Base-by-base conservation (phyloP, 1,140 invertebrate species). In the Drosophila lowei region DNA sequence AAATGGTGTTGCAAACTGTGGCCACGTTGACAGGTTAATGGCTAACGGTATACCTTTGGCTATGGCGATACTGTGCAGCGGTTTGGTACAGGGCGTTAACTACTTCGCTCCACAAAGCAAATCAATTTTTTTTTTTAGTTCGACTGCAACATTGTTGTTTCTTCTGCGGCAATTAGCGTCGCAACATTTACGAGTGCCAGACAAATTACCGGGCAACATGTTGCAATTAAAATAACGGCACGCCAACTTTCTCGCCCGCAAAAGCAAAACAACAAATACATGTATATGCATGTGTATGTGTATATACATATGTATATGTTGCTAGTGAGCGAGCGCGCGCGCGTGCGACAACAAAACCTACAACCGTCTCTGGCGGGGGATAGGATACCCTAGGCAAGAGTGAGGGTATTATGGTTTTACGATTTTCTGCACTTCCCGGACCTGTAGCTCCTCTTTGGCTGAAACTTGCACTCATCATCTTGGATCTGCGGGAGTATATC, bases 181-280 rank as follows among this genome's bases (percentile, higher is more conserved):
- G 77, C 77, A 86, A 77, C 80, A 86, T 85, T 85, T 85, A 86
- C 81, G 77, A 85, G 81, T 85, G 73, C 78, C 83, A 85, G 81
- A 85, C 81, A 85, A 85, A 85, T 85, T 85, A 86, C 77, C 77
- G 70, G 61, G 81, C 81, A 85, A 85, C 81, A 86, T 85, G 81
- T 86, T 85, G 81, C 81, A 85, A 85, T 85, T 85, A 85, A 85
- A 85, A 85, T 86, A 85, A 85, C 81, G 81, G 81, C 81, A 81
- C 81, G 81, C 81, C 83, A 85, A 85, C 81, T 85, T 85, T 85
- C 81, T 85, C 81, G 73, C 81, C 34, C 81, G 67, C 75, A 75
- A 74, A 74, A 65, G 57, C 61, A 57, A 50, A 73, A 49, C 59
- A 76, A 85, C 79, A 84, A 79, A 1, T 18, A 1, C 2, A 2